Percentiles rank a stretch among this genome's conserved stretches.
Conservation (phyloP, 1,140 invertebrate species). For the Eumaeus atala region DNA sequence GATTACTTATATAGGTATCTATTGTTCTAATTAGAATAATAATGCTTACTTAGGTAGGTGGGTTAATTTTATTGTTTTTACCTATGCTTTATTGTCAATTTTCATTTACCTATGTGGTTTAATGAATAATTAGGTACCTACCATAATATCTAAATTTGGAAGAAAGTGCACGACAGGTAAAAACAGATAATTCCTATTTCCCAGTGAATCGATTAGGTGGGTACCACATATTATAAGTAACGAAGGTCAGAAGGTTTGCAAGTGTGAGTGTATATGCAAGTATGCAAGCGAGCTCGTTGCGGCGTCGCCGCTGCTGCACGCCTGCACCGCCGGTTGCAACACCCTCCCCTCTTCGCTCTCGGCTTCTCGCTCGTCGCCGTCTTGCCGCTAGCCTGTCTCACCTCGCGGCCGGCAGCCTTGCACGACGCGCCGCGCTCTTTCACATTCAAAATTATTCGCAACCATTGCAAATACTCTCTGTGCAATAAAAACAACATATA, state of each 20-base stretch:
- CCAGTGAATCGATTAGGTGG: slow-evolving; percentile 65
- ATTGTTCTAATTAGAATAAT: too few relatives aligned
- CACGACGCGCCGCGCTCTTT: slow-evolving; percentile 73
- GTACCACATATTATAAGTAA: slow-evolving; percentile 42
- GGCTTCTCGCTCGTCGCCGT: slow-evolving; percentile 70
- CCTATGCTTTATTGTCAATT: too few relatives aligned
- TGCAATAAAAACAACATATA: slow-evolving; percentile 65
- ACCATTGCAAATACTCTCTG: slow-evolving; percentile 72
- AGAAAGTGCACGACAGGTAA: slow-evolving; percentile 42
- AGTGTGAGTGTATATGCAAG: slow-evolving; percentile 69
- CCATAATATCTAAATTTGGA: too few relatives aligned
- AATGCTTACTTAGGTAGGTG: too few relatives aligned
- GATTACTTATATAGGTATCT: too few relatives aligned
- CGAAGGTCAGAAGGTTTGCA: slow-evolving; percentile 67
- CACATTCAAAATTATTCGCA: slow-evolving; percentile 73
- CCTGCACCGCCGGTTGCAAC: slow-evolving; percentile 71
- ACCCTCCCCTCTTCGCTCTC: slow-evolving; percentile 68
- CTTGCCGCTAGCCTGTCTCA: slow-evolving; percentile 71
- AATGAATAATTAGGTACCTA: too few relatives aligned
- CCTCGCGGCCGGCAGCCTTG: slow-evolving; percentile 71
- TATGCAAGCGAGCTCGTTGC: slow-evolving; percentile 71
- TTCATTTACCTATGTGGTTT: too few relatives aligned
- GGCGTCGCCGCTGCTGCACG: slow-evolving; percentile 71
- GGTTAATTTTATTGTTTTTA: too few relatives aligned
- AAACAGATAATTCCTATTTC: slow-evolving; percentile 33